Base-by-base conservation (phyloP, 2,113 vertebrate species). In the Takifugu flavidus region DNA sequence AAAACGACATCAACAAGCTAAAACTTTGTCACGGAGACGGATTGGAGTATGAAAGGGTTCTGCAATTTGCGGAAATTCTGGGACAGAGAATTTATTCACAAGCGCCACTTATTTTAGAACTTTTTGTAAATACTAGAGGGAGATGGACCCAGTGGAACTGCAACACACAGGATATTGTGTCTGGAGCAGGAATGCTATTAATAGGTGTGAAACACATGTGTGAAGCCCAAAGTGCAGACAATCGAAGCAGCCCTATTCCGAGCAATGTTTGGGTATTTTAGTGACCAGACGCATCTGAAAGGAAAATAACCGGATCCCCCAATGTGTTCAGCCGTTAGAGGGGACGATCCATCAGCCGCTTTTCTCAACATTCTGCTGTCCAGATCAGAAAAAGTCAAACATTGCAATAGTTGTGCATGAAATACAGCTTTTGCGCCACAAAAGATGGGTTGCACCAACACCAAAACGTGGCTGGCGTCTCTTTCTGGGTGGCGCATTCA, bases 11-110 rank as follows among this genome's bases (percentile, higher is more conserved):
- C 67, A 64, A 70, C 62, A 66, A 70, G 70, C 70, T 70, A 69
- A 67, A 61, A 77, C 56, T 78, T 71, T 70, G 69, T 80, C 73
- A 10, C 53, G 61, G 58, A 72, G 75, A 74, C 60, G 78, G 71
- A 78, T 74, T 72, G 72, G 72, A 62, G 69, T 63, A 59, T 46
- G 50, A 67, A 53, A 75, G 72, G 70, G 67, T 63, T 15, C 34
- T 53, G 52, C 65, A 59, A 79, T 64, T 67, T 65, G 49, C 28
- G 4, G 4, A 62, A 56, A 34, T 70, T 31, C 31, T 55, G 13
- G n/a, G 42, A 61, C 5, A 56, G 34, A 28, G 44, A 34, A 67
- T 56, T 47, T 25, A 63, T 56, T 31, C 15, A 25, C 45, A n/a
- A 47, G 12, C 26, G 27, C 42, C n/a, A 58, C 39, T 52, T 51